These are phyloP conservation scores for Apostichopus parvimensis DNA, from an alignment of 35 echinoderm and acorn worm genomes.

Conservation along the genomic window DNA sequence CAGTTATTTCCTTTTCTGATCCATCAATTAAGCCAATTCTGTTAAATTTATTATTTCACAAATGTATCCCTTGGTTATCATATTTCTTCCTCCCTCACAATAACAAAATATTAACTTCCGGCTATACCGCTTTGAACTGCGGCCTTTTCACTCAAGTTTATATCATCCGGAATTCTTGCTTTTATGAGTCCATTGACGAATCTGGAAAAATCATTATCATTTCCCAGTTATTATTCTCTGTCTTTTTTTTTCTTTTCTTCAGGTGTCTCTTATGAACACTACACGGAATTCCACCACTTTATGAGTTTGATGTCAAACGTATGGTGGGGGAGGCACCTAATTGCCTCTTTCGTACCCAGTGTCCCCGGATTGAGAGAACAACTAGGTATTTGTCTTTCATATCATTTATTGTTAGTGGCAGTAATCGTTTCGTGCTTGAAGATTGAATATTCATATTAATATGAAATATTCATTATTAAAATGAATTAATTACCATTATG, in stretches of 20 bases:
- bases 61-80: not conserved
- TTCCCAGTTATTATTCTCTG: constrained; percentile 15
- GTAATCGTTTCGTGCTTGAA: too few species aligned
- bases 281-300: constrained; percentile 82
- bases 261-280: constrained; percentile 96
- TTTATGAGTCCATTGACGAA: constrained; percentile 31
- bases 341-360: constrained; percentile 77
- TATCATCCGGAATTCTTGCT: constrained; percentile 11
- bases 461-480: too few species aligned
- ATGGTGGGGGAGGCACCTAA: constrained; percentile 77
- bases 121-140: not conserved
- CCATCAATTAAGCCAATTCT: not conserved
- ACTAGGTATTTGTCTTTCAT: constrained; percentile 56
- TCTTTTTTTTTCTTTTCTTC: constrained; percentile 33
- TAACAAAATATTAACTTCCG: not conserved
- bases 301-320: constrained; percentile 84
- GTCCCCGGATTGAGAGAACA: constrained; percentile 82
- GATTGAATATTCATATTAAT: too few species aligned
- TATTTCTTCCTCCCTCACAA: not conserved
- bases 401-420: too few species aligned
- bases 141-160: not conserved
- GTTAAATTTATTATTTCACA: not conserved
- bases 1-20: not conserved
- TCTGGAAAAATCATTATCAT: constrained; percentile 19
- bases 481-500: too few species aligned